Evolutionary conservation across 2,113 vertebrate genomes (phyloP).

Genomic region (Agapornis roseicollis): DNA sequence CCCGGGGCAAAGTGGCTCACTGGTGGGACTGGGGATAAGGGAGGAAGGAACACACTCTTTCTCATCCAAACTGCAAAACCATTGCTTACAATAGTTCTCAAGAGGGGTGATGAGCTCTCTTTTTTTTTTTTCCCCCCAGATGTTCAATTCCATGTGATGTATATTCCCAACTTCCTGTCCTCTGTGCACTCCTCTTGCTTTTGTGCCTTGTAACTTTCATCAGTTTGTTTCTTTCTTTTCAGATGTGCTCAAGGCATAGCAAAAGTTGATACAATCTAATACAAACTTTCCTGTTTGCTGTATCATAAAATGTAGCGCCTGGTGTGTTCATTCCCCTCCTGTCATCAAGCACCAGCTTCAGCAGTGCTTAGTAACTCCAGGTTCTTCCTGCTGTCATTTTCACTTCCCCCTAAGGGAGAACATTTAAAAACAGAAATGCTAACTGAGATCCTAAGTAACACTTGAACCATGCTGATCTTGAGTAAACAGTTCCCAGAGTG

Average conservation of each 20-base stretch:
- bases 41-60: background rate
- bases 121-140: rapidly evolving
- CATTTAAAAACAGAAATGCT: conserved; percentile 46
- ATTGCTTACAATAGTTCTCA: background rate
- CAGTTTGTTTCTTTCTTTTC: conserved; percentile 6
- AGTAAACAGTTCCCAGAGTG: conserved; percentile 39
- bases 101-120: background rate
- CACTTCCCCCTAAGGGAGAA: conserved; percentile 37
- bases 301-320: conserved; percentile 12
- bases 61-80: background rate
- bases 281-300: conserved; percentile 49
- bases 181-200: background rate
- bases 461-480: conserved; percentile 38
- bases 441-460: conserved; percentile 42
- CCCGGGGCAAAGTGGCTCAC: background rate
- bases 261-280: conserved; percentile 52
- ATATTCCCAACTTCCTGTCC: background rate
- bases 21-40: rapidly evolving
- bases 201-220: background rate
- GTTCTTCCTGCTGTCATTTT: conserved; percentile 67
- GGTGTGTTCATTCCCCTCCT: conserved; percentile 39
- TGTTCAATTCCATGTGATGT: background rate
- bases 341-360: conserved; percentile 55
- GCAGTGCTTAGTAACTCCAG: conserved; percentile 34
- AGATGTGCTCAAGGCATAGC: background rate